Evolutionary conservation across 2,113 vertebrate species (phyloP).

Genomic region (Clarias gariepinus): DNA sequence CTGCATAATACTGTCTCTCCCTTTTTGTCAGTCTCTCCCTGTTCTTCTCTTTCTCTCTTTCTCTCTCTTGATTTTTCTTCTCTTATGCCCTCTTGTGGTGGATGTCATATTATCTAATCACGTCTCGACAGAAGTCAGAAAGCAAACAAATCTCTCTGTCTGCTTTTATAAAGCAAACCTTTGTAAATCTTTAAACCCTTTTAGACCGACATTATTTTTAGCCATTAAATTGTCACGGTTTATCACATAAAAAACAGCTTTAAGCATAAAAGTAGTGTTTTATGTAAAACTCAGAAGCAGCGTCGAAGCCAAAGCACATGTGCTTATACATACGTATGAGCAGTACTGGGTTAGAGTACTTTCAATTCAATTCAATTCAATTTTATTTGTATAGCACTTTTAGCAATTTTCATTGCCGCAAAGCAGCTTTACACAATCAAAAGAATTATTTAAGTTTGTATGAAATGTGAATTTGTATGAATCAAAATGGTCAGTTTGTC

Average conservation of each 20-base stretch:
- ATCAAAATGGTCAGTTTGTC: too few species aligned
- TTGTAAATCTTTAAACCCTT: background rate
- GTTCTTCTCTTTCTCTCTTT: background rate
- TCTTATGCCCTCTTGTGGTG: conserved; percentile 48
- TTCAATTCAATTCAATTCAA: too few species aligned
- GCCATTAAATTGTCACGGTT: background rate
- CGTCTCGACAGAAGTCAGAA: background rate
- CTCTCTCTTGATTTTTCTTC: background rate
- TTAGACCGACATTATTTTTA: background rate
- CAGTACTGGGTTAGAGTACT: too few species aligned
- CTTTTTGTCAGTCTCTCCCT: too few species aligned
- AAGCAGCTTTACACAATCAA: too few species aligned
- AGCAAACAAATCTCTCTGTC: background rate
- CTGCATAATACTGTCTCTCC: too few species aligned
- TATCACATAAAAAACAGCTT: background rate
- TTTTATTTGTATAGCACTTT: too few species aligned
- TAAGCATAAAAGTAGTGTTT: background rate
- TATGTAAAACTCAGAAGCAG: background rate
- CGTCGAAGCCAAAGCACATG: background rate
- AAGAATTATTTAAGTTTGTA: too few species aligned
- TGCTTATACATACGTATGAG: background rate
- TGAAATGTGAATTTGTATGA: too few species aligned
- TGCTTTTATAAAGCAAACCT: background rate
- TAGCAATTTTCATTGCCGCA: too few species aligned
- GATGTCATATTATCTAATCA: background rate